These are phyloP conservation scores for Protonemura montana DNA, from an alignment of 2,888 invertebrate species.

Conservation along the genomic window DNA sequence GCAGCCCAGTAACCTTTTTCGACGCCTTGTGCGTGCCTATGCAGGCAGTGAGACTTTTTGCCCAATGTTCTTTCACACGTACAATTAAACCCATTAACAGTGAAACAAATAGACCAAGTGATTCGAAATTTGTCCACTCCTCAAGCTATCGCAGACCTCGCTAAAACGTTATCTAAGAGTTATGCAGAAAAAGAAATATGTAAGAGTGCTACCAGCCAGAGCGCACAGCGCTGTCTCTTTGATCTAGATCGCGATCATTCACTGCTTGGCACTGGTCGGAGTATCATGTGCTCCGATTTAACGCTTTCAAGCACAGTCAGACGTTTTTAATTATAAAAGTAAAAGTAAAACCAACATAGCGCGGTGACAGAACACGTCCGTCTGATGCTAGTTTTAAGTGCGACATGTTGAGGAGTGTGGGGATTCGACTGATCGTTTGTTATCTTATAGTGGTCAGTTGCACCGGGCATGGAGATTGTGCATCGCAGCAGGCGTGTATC, in stretches of 20 bases:
- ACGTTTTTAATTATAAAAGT: constrained; percentile 18
- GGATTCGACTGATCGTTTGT: constrained; percentile 31
- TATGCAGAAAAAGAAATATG: not conserved
- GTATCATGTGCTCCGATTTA: constrained; percentile 25
- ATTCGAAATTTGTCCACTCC: not conserved
- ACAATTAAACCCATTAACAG: not conserved
- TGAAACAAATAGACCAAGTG: not conserved
- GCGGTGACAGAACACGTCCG: not conserved
- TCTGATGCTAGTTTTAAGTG: not conserved
- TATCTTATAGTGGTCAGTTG: constrained; percentile 75
- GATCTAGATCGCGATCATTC: constrained; percentile 13
- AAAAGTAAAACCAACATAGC: not conserved
- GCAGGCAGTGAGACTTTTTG: not conserved
- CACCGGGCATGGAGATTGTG: constrained; percentile 80
- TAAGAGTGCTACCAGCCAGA: not conserved
- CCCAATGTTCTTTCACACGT: not conserved
- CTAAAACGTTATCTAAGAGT: not conserved
- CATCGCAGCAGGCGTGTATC: constrained; percentile 78
- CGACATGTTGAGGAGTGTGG: constrained; percentile 13
- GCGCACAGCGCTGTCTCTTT: not conserved
- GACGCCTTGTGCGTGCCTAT: not conserved
- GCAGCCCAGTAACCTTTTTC: not conserved
- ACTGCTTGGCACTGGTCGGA: not conserved
- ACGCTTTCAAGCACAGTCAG: constrained; percentile 18
- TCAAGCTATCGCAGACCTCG: not conserved